Conservation (phyloP, 2,797 vertebrate species). For the Ciconia nigra region DNA sequence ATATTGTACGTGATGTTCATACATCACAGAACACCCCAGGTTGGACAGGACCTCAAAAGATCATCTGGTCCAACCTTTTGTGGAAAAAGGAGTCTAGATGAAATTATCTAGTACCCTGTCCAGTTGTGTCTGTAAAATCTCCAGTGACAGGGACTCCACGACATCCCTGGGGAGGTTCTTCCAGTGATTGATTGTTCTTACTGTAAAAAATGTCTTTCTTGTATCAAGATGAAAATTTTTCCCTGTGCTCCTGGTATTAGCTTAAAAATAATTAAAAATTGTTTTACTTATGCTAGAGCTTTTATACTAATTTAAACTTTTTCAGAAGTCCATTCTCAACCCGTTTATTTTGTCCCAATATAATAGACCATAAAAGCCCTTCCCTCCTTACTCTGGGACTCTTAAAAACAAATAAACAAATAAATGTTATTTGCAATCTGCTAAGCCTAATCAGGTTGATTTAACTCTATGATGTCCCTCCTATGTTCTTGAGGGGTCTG, state of each 20-base stretch:
- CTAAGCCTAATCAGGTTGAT: not conserved
- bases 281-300: not conserved
- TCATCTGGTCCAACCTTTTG: not conserved
- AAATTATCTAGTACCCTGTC: no score
- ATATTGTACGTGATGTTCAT: not conserved
- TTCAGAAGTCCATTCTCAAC: not conserved
- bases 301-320: not conserved
- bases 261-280: not conserved
- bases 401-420: not conserved
- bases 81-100: not conserved
- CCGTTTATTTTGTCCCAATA: not conserved
- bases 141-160: not conserved
- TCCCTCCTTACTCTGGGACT: not conserved
- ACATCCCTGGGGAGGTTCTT: not conserved
- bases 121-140: not conserved
- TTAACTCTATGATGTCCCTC: not conserved
- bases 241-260: not conserved
- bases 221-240: not conserved
- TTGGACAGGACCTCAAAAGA: not conserved
- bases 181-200: not conserved
- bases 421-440: not conserved
- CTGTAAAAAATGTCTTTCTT: not conserved
- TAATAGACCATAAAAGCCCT: not conserved
- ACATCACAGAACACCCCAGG: not conserved
- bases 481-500: not conserved